These are phyloP conservation scores for Beris chalybata DNA, from an alignment of 2,888 invertebrate genomes.

Conservation along the genomic window DNA sequence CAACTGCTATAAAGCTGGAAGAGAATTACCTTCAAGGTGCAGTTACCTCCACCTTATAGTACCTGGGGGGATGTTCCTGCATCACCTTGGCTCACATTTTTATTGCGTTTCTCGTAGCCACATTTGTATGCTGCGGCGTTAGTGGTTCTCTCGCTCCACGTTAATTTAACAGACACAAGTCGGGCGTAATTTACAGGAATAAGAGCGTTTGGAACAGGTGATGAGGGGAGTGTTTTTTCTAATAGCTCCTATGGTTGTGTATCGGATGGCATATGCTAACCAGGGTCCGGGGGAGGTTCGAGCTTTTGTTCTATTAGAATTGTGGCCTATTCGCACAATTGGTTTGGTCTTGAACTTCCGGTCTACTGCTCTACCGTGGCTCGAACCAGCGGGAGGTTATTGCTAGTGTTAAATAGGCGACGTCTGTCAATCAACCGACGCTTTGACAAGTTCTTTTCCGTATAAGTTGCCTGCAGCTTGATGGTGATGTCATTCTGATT, in stretches of 20 bases:
- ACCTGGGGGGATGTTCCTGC: conserved; percentile 24
- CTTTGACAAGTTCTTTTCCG: conserved; percentile 17
- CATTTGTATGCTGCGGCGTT: conserved; percentile 14
- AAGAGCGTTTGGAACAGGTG: conserved; percentile 7
- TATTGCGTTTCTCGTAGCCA: conserved; percentile 15
- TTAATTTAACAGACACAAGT: not conserved
- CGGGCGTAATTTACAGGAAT: conserved; percentile 20
- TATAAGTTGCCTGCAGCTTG: not conserved
- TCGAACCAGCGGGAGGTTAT: conserved; percentile 17
- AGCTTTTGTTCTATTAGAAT: conserved; percentile 8
- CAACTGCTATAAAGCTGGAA: not conserved
- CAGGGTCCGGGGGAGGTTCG: no score
- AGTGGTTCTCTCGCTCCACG: not conserved
- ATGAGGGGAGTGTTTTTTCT: not conserved
- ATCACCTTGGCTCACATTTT: conserved; percentile 23
- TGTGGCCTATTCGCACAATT: conserved; percentile 29
- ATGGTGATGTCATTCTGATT: conserved; percentile 10
- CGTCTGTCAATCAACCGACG: conserved; percentile 21
- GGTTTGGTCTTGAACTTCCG: conserved; percentile 31
- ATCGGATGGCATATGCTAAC: not conserved
- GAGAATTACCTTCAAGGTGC: conserved; percentile 13
- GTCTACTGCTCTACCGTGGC: not conserved
- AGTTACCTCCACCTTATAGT: conserved; percentile 21
- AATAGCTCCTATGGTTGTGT: not conserved
- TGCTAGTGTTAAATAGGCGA: conserved; percentile 10